phyloP scores from a whole-genome alignment of 2,113 vertebrate genomes.

The Hepsetus odoe region DNA sequence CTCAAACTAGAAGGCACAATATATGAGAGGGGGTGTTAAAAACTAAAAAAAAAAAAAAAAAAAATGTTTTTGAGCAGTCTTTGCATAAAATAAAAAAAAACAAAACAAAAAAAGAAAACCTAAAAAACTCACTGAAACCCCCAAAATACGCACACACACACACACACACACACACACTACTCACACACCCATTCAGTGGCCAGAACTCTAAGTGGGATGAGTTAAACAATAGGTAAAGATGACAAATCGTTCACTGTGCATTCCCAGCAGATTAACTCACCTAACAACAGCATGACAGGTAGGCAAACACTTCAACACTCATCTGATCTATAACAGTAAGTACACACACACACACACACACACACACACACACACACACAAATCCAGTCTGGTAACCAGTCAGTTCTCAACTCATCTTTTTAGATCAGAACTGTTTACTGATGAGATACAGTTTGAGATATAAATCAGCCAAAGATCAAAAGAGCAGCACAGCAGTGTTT shows the following conservation, averaged over 20 bases:
- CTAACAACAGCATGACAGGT: constrained; percentile 65
- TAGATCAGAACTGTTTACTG: constrained; percentile 11
- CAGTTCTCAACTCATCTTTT: background rate
- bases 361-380: background rate
- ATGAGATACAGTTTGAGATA: constrained; percentile 1
- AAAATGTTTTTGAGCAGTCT: too few species aligned
- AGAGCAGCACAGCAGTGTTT: background rate
- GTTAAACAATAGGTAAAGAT: constrained; percentile 62
- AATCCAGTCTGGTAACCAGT: background rate
- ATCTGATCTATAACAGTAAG: constrained; percentile 59
- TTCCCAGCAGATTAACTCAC: constrained; percentile 68
- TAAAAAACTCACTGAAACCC: constrained; percentile 4
- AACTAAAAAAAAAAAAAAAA: too few species aligned
- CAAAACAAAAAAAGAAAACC: background rate
- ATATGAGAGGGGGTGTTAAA: too few species aligned
- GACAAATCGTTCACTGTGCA: constrained; percentile 69
- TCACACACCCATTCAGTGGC: constrained; percentile 29
- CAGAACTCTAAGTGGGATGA: constrained; percentile 56
- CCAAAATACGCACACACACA: constrained; percentile 9
- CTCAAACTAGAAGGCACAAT: too few species aligned
- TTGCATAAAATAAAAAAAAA: too few species aligned
- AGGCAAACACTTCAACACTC: constrained; percentile 68
- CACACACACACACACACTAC: background rate
- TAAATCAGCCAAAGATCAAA: constrained; percentile 1
- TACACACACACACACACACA: constrained; percentile 14